Evolutionary conservation across 2,113 vertebrate species (phyloP), one percentile per base, ranked within the genome.

Genomic region (Jacana jacana): DNA sequence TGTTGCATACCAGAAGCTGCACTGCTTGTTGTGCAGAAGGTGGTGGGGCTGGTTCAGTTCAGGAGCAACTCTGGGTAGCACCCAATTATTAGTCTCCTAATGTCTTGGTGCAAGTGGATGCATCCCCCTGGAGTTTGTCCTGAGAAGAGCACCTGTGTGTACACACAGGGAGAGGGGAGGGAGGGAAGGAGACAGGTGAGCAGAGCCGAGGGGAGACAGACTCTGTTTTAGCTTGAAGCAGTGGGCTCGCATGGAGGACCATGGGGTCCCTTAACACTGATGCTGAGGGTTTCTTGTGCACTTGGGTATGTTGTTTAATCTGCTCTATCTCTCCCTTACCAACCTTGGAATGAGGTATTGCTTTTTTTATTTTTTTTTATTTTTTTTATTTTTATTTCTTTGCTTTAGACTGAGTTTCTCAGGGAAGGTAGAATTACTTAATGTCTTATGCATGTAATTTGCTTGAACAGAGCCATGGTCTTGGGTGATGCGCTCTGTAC

Each of bases 361-460:
- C 27, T 54, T 49, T 24, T 20, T 6, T 51, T 25, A 14, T 54
- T 18, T 18, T 20, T 3, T 46, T 31, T 81, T 82, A 39, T 19
- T 11, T 40, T 25, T 69, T 30, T 46, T 46, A 6, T 3, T 46
- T 31, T 81, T 11, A n/a, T 20, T 69, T 66, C 17, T 11, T 3
- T 64, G 28, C 23, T 88, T 73, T 64, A 19, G 17, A 11, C n/a
- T 46, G 49, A 77, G 10, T 68, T 60, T 64, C 65, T 69, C 18
- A 23, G 9, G 23, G 20, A 24, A 55, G 20, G 27, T 17, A 35
- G 22, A 35, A 28, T 30, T 44, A 27, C 22, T 69, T 49, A 25
- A 39, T 44, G 25, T 71, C 46, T 75, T 49, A 31, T 1, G 5
- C 12, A 4, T 0, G 0, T 27, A 35, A 5, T 70, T 63, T 5